Evolutionary conservation across 2,888 invertebrate species (phyloP).

Genomic region (Mythimna pallens): DNA sequence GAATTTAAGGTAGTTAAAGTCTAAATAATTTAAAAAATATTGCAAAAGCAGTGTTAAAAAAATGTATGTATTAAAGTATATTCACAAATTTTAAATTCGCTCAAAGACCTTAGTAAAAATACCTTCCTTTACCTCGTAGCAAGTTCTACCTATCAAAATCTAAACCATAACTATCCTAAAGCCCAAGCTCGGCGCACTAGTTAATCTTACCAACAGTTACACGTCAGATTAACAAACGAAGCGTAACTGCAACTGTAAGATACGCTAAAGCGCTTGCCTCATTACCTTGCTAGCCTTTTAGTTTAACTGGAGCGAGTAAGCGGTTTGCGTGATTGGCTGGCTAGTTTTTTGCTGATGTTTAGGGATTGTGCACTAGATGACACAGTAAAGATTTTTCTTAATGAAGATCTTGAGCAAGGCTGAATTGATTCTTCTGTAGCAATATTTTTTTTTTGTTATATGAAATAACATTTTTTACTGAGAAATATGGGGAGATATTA

Average conservation of each 20-base stretch:
- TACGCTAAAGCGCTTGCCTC: conserved; percentile 40
- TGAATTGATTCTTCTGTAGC: not conserved
- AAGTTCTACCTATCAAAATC: not conserved
- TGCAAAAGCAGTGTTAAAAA: too few relatives aligned
- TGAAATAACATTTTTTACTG: too few relatives aligned
- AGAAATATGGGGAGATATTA: too few relatives aligned
- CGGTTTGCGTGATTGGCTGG: not conserved
- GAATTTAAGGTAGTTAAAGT: too few relatives aligned
- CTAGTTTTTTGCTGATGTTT: conserved; percentile 5
- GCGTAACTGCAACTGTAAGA: conserved; percentile 28
- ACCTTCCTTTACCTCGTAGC: not conserved
- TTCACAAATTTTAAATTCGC: too few relatives aligned
- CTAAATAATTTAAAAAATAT: too few relatives aligned
- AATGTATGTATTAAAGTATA: too few relatives aligned
- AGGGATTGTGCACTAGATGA: not conserved
- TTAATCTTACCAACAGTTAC: conserved; percentile 25
- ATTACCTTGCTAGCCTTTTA: conserved; percentile 32
- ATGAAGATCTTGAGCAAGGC: not conserved
- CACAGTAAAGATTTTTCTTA: not conserved
- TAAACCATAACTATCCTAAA: not conserved
- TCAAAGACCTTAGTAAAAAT: not conserved
- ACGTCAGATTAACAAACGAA: conserved; percentile 36
- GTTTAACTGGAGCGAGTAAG: conserved; percentile 12
- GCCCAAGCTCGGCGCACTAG: not conserved
- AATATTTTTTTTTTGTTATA: not conserved